Evolutionary conservation across 2,797 vertebrate species (phyloP), one percentile per base, ranked within the genome.

Genomic region (Ctenochaetus hawaiiensis): DNA sequence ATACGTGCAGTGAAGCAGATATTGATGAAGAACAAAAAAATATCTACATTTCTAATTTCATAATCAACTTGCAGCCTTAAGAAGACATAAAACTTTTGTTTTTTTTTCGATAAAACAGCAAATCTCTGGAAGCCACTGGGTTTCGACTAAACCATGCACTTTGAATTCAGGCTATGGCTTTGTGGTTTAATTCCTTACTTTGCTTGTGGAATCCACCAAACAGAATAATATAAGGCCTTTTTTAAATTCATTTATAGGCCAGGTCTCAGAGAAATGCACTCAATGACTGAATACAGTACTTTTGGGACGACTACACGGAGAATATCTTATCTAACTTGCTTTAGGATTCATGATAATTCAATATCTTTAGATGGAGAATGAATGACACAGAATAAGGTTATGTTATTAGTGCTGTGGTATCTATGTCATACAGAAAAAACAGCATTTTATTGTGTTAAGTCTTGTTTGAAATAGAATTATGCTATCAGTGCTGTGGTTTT

Each of bases 141-240:
- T 44, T 78, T 68, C 63, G 67, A 79, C 61, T 62, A 61, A 70
- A 67, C 63, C 67, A 65, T 54, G n/a, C 34, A 68, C 63, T 76
- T 84, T 80, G 62, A 65, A 88, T 87, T 87, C 67, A 89, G 83
- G 56, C 70, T 60, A 71, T 85, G 81, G 65, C 62, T 88, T 85
- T 80, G 66, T 84, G 75, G 79, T 89, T 81, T 66, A 80, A 91
- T 89, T 82, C 71, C 73, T 76, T 84, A 73, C 60, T 71, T 85
- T 88, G 90, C 90, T 89, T 85, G 87, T 85, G 89, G 91, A 94
- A 93, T 93, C 91, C 88, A 90, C 81, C 77, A 89, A 88, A 88
- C 77, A 91, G 67, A 90, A 85, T 86, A 88, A 90, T 81, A 82
- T 78, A 34, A 66, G 81, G 64, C 64, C 82, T 80, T 89, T 67